A percentile compares a stretch with the other conserved stretches of the same genome.
These are phyloP conservation scores for Characodon lateralis DNA, from an alignment of 2,797 vertebrate species.

Conservation along the genomic window DNA sequence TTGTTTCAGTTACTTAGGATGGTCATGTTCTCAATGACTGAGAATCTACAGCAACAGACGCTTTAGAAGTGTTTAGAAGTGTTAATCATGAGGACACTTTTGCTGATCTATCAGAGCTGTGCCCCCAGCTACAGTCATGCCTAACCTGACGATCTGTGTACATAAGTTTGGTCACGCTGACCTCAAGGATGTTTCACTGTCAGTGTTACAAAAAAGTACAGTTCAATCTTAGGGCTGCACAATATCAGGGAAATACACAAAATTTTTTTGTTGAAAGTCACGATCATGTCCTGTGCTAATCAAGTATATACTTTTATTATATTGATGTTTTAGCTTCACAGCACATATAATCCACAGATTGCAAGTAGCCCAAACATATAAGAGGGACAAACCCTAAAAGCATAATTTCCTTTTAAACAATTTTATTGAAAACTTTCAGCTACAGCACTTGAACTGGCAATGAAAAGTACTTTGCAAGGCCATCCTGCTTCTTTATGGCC, in stretches of 20 bases:
- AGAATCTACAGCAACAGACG: neutral
- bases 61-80: too few relatives aligned
- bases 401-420: neutral
- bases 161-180: slow-evolving; percentile 39
- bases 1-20: neutral
- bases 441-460: neutral
- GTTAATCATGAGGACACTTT: neutral
- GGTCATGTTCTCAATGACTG: neutral
- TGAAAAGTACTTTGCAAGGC: neutral
- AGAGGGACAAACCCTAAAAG: neutral
- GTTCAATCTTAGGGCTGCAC: neutral
- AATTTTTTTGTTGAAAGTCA: neutral
- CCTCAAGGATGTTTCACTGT: slow-evolving; percentile 41
- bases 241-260: neutral
- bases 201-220: neutral
- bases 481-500: neutral
- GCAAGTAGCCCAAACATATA: neutral
- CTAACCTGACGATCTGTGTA: slow-evolving; percentile 20
- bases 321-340: neutral
- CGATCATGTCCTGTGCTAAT: neutral
- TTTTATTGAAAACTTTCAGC: neutral
- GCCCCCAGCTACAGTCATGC: neutral
- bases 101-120: neutral
- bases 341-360: neutral
- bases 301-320: neutral